Evolutionary conservation across 2,797 vertebrate species (phyloP).

Genomic region (Trachops cirrhosus): DNA sequence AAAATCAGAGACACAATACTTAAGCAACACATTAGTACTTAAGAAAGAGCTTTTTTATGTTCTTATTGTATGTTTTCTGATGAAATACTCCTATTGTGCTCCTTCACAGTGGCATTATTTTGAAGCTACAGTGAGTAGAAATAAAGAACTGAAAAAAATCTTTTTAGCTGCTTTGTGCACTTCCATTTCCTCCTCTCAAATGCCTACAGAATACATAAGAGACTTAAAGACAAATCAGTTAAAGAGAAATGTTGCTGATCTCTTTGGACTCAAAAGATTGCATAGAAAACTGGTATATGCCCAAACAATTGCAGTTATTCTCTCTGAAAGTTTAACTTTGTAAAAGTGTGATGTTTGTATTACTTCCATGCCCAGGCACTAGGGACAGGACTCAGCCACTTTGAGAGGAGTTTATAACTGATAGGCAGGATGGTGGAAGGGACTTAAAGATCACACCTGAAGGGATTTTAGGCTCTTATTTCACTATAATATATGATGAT

Average conservation of each 20-base stretch:
- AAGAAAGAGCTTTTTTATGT: background rate
- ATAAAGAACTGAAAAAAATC: background rate
- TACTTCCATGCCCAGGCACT: background rate
- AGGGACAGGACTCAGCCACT: background rate
- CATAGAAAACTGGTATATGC: background rate
- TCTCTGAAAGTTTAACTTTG: background rate
- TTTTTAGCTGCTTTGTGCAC: background rate
- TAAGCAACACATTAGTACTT: conserved; percentile 42
- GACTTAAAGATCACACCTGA: background rate
- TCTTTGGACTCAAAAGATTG: background rate
- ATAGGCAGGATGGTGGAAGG: rapidly evolving
- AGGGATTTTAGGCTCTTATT: background rate
- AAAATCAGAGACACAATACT: conserved; percentile 38
- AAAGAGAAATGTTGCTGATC: background rate
- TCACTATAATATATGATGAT: background rate
- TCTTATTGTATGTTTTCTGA: conserved; percentile 43
- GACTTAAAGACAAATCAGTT: background rate
- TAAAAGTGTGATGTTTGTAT: background rate
- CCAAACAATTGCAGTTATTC: background rate
- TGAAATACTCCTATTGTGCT: background rate
- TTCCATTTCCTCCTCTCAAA: background rate
- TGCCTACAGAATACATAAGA: background rate
- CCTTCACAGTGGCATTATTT: conserved; percentile 16
- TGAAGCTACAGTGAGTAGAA: background rate
- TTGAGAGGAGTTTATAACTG: background rate